A percentile compares a stretch with the other conserved stretches of the same genome.
These are phyloP conservation scores for Chrysaora quinquecirrha DNA, from an alignment of 30 jellyfish, hydroid and myxozoan species.

Conservation along the genomic window DNA sequence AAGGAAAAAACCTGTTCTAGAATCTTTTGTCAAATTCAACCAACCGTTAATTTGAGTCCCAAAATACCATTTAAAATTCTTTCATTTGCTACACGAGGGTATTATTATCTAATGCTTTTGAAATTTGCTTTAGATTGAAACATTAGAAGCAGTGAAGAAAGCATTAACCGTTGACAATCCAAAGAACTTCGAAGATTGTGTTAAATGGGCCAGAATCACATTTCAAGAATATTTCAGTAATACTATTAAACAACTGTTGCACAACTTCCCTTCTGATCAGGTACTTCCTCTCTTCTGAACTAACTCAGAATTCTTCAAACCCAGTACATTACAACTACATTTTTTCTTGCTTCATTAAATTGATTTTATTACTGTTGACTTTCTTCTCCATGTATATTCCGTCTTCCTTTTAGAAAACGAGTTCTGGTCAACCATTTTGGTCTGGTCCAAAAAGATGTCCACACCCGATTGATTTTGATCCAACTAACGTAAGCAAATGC, in stretches of 20 bases:
- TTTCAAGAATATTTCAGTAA: conserved; percentile 93
- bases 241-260: conserved; percentile 85
- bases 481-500: conserved; percentile 72
- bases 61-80: too few species aligned
- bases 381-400: background rate
- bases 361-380: background rate
- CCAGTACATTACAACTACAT: too few species aligned
- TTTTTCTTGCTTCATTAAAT: too few species aligned
- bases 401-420: conserved; percentile 62
- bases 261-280: conserved; percentile 98
- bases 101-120: too few species aligned
- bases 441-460: conserved; percentile 99
- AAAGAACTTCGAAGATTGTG: conserved; percentile 80
- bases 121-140: conserved; percentile 71
- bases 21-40: too few species aligned
- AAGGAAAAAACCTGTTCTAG: too few species aligned
- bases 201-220: conserved; percentile 84
- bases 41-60: too few species aligned
- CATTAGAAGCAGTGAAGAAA: conserved; percentile 83
- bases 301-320: too few species aligned
- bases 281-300: too few species aligned
- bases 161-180: conserved; percentile 76
- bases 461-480: conserved; percentile 83
- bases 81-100: too few species aligned
- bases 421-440: conserved; percentile 99